Evolutionary conservation across 1,140 invertebrate species (phyloP).

Genomic region (Penaeus indicus): DNA sequence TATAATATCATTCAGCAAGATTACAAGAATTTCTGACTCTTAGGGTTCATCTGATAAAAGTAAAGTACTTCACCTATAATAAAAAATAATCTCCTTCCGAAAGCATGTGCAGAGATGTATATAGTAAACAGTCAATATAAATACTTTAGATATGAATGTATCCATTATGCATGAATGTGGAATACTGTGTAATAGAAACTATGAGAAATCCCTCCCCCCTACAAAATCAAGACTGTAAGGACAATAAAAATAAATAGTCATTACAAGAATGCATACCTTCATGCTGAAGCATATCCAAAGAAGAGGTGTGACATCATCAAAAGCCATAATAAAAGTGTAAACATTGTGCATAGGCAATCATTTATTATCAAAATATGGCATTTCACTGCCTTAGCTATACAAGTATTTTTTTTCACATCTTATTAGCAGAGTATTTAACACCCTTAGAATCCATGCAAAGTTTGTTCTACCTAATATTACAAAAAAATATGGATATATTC

Average conservation of each 20-base stretch:
- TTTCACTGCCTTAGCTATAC: conserved; percentile 19
- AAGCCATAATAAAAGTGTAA: conserved; percentile 25
- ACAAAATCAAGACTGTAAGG: no score
- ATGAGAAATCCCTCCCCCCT: no score
- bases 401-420: not conserved
- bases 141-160: no score
- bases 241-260: not conserved
- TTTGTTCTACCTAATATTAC: conserved; percentile 17
- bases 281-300: conserved; percentile 3
- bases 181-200: no score
- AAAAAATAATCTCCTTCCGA: no score
- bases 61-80: no score
- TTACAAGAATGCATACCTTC: conserved; percentile 1
- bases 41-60: no score
- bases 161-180: no score
- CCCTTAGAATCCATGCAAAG: conserved; percentile 29
- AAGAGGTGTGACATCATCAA: conserved; percentile 7
- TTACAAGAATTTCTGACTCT: no score
- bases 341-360: conserved; percentile 37
- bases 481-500: conserved; percentile 27
- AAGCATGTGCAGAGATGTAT: no score
- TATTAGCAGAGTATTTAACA: conserved; percentile 34
- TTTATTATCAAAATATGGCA: conserved; percentile 34
- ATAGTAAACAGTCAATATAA: no score
- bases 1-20: no score